Evolutionary conservation across 2,113 vertebrate genomes (phyloP).

Genomic region (Halichoeres trimaculatus): DNA sequence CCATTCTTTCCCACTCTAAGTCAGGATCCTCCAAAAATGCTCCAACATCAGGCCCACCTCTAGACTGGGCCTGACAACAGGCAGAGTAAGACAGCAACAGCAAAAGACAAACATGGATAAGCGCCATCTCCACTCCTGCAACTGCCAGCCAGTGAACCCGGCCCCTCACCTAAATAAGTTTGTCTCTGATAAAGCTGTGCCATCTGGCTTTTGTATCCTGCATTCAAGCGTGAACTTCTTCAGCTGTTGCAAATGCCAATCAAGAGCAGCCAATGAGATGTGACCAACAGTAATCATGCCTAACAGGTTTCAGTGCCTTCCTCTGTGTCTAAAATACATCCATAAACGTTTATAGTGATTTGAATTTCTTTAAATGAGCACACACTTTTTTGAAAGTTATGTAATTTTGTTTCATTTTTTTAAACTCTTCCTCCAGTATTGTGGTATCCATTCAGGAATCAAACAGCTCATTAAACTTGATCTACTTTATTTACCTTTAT

Average conservation of each 20-base stretch:
- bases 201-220: constrained; percentile 31
- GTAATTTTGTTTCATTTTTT: no score
- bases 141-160: not conserved
- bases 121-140: constrained; percentile 46
- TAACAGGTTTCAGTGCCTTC: not conserved
- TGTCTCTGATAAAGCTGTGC: rapidly evolving
- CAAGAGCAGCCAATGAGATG: constrained; percentile 37
- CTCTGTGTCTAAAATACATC: no score
- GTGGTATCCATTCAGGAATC: no score
- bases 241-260: constrained; percentile 58
- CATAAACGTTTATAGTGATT: no score
- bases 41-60: not conserved
- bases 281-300: not conserved
- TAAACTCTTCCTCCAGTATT: no score
- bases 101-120: constrained; percentile 25
- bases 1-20: constrained; percentile 37
- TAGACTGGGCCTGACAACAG: not conserved
- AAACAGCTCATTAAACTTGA: no score
- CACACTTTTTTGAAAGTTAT: no score
- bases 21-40: not conserved
- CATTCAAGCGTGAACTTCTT: not conserved
- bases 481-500: no score
- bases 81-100: constrained; percentile 33
- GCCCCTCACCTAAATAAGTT: not conserved
- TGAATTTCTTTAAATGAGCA: no score